phyloP scores from a whole-genome alignment of 1,140 invertebrate genomes.

The Lepidurus packardi region DNA sequence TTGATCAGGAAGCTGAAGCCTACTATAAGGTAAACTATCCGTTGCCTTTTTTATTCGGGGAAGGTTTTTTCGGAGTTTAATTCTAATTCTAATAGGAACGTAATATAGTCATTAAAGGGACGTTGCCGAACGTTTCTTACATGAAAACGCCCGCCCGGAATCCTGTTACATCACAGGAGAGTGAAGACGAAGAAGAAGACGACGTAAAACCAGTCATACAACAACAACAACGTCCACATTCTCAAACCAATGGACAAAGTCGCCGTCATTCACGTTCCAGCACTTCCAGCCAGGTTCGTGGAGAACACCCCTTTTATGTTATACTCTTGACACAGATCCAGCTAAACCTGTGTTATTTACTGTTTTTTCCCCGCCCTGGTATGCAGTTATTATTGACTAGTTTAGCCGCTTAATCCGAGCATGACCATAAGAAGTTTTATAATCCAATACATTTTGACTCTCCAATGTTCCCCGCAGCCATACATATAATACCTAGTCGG shows the following conservation, averaged over 20 bases:
- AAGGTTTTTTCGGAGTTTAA: not conserved
- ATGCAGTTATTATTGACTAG: too few species aligned
- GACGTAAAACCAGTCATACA: not conserved
- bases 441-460: too few species aligned
- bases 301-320: not conserved
- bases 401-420: too few species aligned
- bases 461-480: too few species aligned
- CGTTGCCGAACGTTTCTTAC: slow-evolving; percentile 51
- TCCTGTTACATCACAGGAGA: not conserved
- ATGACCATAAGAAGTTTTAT: too few species aligned
- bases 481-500: not conserved
- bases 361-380: too few species aligned
- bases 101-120: slow-evolving; percentile 46
- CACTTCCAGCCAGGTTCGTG: not conserved
- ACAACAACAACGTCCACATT: not conserved
- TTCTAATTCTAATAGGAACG: slow-evolving; percentile 41
- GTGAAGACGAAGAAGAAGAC: not conserved
- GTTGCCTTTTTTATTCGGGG: not conserved
- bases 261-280: slow-evolving; percentile 13
- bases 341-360: too few species aligned
- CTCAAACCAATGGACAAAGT: not conserved
- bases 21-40: slow-evolving; percentile 53
- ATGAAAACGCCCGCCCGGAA: slow-evolving; percentile 42
- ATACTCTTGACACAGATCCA: too few species aligned
- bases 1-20: slow-evolving; percentile 70